Evolutionary conservation across 35 echinoderm and acorn worm genomes (phyloP), one percentile per base, ranked within the genome.

Genomic region (Amphiura filiformis): DNA sequence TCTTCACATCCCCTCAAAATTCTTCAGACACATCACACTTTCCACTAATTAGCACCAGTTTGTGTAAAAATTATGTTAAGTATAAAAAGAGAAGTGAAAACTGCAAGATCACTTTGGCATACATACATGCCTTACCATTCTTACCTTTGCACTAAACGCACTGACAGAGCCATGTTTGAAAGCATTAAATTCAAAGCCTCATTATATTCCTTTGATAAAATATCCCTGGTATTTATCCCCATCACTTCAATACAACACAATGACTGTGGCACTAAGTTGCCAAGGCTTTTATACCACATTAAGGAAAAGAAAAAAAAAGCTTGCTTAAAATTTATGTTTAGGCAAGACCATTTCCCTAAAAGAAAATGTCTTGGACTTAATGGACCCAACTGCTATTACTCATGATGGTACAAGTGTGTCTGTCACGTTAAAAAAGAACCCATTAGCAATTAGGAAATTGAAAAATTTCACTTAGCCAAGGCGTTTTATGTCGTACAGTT

Each of bases 281-380:
- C 61, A 13, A 70, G 15, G 61, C 61, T 70, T 70, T 70, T 70
- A 70, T 70, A 70, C 61, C 61, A 70, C 61, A 70, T 70, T 70
- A 11, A 52, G n/a, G n/a, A n/a, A n/a, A n/a, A n/a, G n/a, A n/a
- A n/a, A n/a, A n/a, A n/a, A n/a, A 70, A 70, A 70, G 7, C 61
- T 70, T 70, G 15, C 28, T 7, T 20, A 52, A 70, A 70, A 70
- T 70, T 70, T 70, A 52, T 70, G 61, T 70, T 70, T 70, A 70
- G 61, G 17, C 28, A 70, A 70, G 61, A 70, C 61, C 61, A 70
- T 70, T n/a, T 70, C 15, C 61, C 61, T 70, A 70, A 70, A 70
- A 70, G 61, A 70, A 47, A 70, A 70, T 70, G 61, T 70, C 61
- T 70, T 70, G 61, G 61, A 70, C 61, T 70, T 70, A 70, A 70